These are phyloP conservation scores for Cephalotes varians DNA, from an alignment of 2,888 invertebrate genomes.

Conservation along the genomic window DNA sequence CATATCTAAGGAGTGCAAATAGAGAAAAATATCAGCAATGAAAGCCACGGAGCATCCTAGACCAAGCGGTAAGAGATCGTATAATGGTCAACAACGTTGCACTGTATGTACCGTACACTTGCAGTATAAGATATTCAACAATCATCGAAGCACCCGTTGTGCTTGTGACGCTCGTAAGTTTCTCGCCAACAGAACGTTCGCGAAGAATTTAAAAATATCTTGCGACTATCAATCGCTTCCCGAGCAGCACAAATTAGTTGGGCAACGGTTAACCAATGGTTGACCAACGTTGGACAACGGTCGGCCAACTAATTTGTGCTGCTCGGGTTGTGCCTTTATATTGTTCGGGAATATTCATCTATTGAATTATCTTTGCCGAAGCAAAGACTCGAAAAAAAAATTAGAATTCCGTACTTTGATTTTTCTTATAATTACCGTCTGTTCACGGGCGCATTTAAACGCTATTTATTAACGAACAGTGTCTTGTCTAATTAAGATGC, in stretches of 20 bases:
- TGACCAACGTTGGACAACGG: too few species aligned
- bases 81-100: slow-evolving; percentile 61
- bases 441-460: background rate
- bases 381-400: background rate
- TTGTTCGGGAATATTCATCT: background rate
- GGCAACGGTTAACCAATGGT: too few species aligned
- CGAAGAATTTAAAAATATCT: background rate
- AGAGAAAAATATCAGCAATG: slow-evolving; percentile 7
- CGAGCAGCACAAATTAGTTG: too few species aligned
- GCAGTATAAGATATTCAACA: slow-evolving; percentile 59
- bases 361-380: background rate
- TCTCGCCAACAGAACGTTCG: background rate
- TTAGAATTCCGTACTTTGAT: background rate
- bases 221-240: background rate
- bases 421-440: background rate
- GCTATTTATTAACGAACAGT: background rate
- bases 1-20: background rate
- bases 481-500: slow-evolving; percentile 11
- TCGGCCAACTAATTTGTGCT: too few species aligned
- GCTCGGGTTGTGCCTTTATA: background rate
- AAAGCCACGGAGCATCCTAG: slow-evolving; percentile 28
- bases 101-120: slow-evolving; percentile 47
- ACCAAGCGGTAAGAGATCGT: slow-evolving; percentile 59
- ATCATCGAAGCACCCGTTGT: slow-evolving; percentile 60
- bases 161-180: slow-evolving; percentile 10